Evolutionary conservation across 2,113 vertebrate genomes (phyloP).

Genomic region (Kryptolebias marmoratus): DNA sequence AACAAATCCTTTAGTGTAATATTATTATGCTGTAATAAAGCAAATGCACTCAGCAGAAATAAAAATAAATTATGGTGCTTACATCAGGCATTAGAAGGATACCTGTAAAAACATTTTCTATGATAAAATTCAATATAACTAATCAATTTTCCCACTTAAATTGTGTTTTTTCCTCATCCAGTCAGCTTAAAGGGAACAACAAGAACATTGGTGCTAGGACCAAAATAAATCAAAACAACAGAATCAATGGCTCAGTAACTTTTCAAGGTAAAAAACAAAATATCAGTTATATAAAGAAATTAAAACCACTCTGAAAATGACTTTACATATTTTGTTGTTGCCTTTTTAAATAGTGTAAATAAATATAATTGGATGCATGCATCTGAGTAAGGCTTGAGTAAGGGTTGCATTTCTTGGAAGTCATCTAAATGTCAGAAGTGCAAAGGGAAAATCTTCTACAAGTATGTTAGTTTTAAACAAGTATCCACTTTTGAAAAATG

Average conservation of each 20-base stretch:
- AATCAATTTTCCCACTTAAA: constrained; percentile 11
- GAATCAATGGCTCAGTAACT: constrained; percentile 41
- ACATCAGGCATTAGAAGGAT: constrained; percentile 9
- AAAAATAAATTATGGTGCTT: constrained; percentile 7
- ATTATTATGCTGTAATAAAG: constrained; percentile 23
- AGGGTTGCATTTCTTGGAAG: constrained; percentile 65
- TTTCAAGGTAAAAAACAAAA: constrained; percentile 55
- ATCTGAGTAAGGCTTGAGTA: constrained; percentile 77
- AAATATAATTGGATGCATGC: constrained; percentile 71
- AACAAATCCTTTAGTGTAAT: constrained; percentile 25
- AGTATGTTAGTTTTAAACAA: constrained; percentile 50
- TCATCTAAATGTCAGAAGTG: constrained; percentile 61
- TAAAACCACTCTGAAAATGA: constrained; percentile 65
- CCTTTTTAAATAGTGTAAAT: constrained; percentile 68
- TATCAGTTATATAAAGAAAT: constrained; percentile 43
- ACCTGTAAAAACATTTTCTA: constrained; percentile 2
- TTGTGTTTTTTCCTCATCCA: constrained; percentile 22
- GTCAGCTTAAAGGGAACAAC: constrained; percentile 54
- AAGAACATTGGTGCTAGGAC: constrained; percentile 25
- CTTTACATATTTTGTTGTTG: constrained; percentile 48
- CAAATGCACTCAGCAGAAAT: constrained; percentile 19
- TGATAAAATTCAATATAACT: constrained; percentile 12
- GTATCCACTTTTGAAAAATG: constrained; percentile 61
- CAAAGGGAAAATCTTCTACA: constrained; percentile 59
- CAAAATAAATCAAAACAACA: constrained; percentile 10